Base-by-base conservation (phyloP, 1,140 invertebrate species). In the Hesperophylax magnus region DNA sequence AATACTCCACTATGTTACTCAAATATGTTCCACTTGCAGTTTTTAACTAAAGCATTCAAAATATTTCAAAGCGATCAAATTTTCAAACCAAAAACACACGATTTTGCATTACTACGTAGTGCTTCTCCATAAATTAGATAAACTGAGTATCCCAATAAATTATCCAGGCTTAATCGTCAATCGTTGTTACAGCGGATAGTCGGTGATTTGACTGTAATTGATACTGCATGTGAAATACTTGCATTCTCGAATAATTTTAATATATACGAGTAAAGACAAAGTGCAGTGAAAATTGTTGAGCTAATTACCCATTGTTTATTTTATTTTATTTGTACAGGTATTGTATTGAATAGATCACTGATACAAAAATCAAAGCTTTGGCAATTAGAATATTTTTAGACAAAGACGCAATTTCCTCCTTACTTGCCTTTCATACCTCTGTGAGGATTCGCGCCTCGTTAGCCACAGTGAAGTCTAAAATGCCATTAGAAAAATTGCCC, bases 361-460 rank as follows among this genome's bases (percentile, higher is more conserved):
- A 58, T 58, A 58, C 56, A 58, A 58, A 58, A 11, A 58, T 58
- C 6, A 18, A n/a, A 18, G 8, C n/a, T n/a, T 58, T 58, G 11
- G 9, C 39, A 47, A 47, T 14, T 9, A 47, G 39, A 14, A 2
- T 27, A 27, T 14, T 9, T 47, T 14, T 47, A 47, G 11, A 47
- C 15, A 65, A 47, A 71, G 18, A 71, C 67, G 67, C 39, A 71
- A 71, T 71, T 71, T 71, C 67, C 67, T 71, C 31, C 11, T 24
- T 0, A 24, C 67, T 5, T 53, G 67, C 22, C 39, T 71, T 15
- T 53, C n/a, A 9, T 71, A 14, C 34, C 2, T 18, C 39, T 3
- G 34, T 3, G 71, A 75, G 71, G 71, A 75, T 75, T 54, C 54
- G n/a, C 71, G 71, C 52, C 54, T 75, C 71, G 71, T 75, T 75